These are phyloP conservation scores for Anguilla anguilla DNA, from an alignment of 2,797 vertebrate genomes.

Conservation along the genomic window DNA sequence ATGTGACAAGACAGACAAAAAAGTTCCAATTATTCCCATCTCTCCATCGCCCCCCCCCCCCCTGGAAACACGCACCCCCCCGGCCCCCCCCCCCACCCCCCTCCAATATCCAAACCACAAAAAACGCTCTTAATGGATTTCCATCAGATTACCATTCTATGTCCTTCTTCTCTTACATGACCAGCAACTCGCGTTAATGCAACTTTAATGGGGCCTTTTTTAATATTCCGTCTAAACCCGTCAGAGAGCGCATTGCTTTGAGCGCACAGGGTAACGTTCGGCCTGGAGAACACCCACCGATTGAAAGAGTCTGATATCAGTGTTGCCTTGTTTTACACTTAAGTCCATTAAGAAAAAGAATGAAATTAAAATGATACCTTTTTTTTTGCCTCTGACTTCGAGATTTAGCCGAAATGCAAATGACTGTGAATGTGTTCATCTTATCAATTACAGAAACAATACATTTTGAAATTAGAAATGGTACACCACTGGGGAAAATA, in stretches of 20 bases:
- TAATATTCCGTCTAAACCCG: conserved; percentile 54
- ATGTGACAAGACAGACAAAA: conserved; percentile 70
- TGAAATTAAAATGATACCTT: conserved; percentile 55
- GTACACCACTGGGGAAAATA: conserved; percentile 63
- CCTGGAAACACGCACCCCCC: conserved; percentile 9
- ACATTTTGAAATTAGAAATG: conserved; percentile 68
- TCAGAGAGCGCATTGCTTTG: conserved; percentile 48
- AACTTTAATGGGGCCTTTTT: conserved; percentile 61
- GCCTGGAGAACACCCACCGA: conserved; percentile 63
- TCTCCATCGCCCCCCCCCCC: conserved; percentile 44
- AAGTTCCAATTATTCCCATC: conserved; percentile 72
- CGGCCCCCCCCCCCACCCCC: conserved; percentile 33
- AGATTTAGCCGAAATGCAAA: conserved; percentile 53
- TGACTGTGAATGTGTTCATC: conserved; percentile 64
- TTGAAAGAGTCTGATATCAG: conserved; percentile 65
- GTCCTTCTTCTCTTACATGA: conserved; percentile 51
- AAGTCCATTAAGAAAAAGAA: conserved; percentile 54
- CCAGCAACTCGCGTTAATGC: conserved; percentile 55
- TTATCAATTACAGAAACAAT: conserved; percentile 72
- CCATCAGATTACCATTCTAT: conserved; percentile 46
- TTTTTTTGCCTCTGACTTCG: conserved; percentile 37
- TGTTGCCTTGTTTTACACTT: conserved; percentile 59
- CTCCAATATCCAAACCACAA: conserved; percentile 38
- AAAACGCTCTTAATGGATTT: conserved; percentile 60
- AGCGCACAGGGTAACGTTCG: conserved; percentile 62